Conservation (phyloP, 2,888 invertebrate genomes). For the Venusia cambrica region DNA sequence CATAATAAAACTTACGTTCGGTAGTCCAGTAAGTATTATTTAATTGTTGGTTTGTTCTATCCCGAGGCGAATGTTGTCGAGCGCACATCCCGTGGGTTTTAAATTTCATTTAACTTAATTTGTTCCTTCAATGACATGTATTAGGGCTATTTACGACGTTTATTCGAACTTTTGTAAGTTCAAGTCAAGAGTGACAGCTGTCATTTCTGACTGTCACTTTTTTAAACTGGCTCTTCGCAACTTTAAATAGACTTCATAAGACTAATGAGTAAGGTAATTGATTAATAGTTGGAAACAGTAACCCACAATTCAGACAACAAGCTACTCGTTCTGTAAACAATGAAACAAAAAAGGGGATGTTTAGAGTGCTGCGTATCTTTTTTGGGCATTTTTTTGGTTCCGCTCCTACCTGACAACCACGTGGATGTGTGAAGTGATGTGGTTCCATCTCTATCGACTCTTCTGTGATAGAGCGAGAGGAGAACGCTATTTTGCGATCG, state of each 20-base stretch:
- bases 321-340: slow-evolving; percentile 73
- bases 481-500: slow-evolving; percentile 48
- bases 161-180: slow-evolving; percentile 23
- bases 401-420: slow-evolving; percentile 73
- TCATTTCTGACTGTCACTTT: slow-evolving; percentile 24
- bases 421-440: slow-evolving; percentile 61
- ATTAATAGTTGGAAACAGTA: slow-evolving; percentile 42
- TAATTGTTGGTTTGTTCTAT: slow-evolving; percentile 69
- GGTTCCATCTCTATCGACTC: slow-evolving; percentile 42
- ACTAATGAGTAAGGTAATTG: slow-evolving; percentile 16
- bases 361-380: slow-evolving; percentile 68
- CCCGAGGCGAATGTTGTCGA: slow-evolving; percentile 52
- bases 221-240: slow-evolving; percentile 4
- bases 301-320: slow-evolving; percentile 55
- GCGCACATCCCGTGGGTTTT: slow-evolving; percentile 43
- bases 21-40: slow-evolving; percentile 76
- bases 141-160: slow-evolving; percentile 26
- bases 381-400: slow-evolving; percentile 68
- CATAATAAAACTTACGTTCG: slow-evolving; percentile 70
- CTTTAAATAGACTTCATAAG: slow-evolving; percentile 6
- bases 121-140: slow-evolving; percentile 37
- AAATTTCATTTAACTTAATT: slow-evolving; percentile 44
- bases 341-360: slow-evolving; percentile 73
- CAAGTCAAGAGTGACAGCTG: slow-evolving; percentile 24
- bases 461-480: slow-evolving; percentile 44